Percentiles rank a stretch among this genome's conserved stretches.
Evolutionary conservation across 2,113 vertebrate species (phyloP).

Genomic region (Microcebus tavaratra): DNA sequence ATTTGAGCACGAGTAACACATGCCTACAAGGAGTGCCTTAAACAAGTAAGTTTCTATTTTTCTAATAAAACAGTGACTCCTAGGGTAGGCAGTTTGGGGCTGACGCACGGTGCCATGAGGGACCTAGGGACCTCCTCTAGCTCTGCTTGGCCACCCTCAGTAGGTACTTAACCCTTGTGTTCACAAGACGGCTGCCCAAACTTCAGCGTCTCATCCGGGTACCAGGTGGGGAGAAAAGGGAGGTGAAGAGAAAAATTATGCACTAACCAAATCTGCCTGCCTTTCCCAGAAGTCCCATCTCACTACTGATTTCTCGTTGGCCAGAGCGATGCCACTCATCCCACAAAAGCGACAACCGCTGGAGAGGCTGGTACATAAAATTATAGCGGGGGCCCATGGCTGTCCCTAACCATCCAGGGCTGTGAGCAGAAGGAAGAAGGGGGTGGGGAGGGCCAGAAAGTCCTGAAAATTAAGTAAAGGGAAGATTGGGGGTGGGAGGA

Average conservation of each 20-base stretch:
- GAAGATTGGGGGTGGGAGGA: background rate
- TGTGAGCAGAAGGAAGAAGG: background rate
- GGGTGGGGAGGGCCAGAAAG: background rate
- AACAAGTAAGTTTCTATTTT: background rate
- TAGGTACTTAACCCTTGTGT: background rate
- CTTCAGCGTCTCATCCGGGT: background rate
- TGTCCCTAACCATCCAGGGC: background rate
- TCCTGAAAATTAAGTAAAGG: background rate
- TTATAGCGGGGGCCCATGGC: background rate
- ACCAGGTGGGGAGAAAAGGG: background rate
- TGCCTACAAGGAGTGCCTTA: background rate
- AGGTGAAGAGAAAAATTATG: background rate
- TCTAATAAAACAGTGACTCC: background rate
- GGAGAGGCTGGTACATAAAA: background rate
- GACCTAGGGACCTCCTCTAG: background rate
- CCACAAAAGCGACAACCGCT: background rate
- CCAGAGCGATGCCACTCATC: background rate
- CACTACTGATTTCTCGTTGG: background rate
- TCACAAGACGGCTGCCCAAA: background rate
- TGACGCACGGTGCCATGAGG: background rate
- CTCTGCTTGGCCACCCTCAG: background rate
- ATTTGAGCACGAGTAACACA: background rate
- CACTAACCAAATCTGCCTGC: background rate
- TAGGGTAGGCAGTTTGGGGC: background rate
- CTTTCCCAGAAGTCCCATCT: background rate